These are phyloP conservation scores for Lineus longissimus DNA, from an alignment of 1,140 invertebrate species.

Conservation along the genomic window DNA sequence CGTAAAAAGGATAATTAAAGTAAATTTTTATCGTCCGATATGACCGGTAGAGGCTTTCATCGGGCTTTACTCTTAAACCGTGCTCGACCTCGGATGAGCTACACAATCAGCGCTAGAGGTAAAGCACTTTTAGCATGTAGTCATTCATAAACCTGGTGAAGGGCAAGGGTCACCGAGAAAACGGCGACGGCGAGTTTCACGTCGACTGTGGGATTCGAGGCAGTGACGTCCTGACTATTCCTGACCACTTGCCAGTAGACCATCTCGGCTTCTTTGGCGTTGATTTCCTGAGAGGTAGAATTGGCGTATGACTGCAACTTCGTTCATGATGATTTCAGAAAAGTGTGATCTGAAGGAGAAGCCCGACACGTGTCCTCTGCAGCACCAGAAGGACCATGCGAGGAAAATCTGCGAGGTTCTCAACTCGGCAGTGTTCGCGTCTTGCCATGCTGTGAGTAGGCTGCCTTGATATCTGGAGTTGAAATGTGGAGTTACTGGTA, in stretches of 20 bases:
- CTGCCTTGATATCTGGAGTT: background rate
- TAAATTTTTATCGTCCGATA: background rate
- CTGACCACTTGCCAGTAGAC: background rate
- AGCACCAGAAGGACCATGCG: background rate
- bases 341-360: background rate
- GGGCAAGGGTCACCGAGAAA: too few relatives aligned
- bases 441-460: slow-evolving; percentile 33
- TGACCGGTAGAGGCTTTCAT: background rate
- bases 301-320: background rate
- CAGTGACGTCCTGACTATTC: background rate
- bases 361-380: background rate
- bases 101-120: too few relatives aligned
- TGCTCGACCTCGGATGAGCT: too few relatives aligned
- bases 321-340: background rate
- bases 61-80: too few relatives aligned
- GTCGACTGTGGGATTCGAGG: background rate
- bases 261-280: background rate
- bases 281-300: background rate
- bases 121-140: too few relatives aligned
- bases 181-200: background rate
- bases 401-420: slow-evolving; percentile 24
- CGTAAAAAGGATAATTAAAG: background rate
- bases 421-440: slow-evolving; percentile 23
- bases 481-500: background rate
- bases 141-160: too few relatives aligned